Percentiles rank a stretch among this genome's conserved stretches.
Conservation (phyloP, 2,888 invertebrate species). For the Drosophila meridiana region DNA sequence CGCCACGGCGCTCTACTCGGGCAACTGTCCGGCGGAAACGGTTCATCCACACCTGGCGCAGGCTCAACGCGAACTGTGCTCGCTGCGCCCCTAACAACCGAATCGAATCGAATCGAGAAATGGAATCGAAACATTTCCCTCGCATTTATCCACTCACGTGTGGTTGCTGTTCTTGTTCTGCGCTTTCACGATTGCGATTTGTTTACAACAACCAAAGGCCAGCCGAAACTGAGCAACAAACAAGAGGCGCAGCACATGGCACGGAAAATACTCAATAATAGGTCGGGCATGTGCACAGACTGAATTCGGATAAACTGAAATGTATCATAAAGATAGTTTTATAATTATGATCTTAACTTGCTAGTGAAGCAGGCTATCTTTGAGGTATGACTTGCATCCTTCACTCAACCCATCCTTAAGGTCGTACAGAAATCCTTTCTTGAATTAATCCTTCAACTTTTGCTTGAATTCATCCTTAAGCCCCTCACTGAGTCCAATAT, state of each 20-base stretch:
- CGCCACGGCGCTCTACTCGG: not conserved
- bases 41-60: slow-evolving; percentile 57
- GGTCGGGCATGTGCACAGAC: not conserved
- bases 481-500: no score
- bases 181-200: slow-evolving; percentile 37
- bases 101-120: slow-evolving; percentile 24
- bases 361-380: no score
- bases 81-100: not conserved
- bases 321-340: no score
- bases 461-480: no score
- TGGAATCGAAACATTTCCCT: slow-evolving; percentile 32
- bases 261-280: slow-evolving; percentile 17
- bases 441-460: no score
- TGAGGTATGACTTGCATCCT: no score
- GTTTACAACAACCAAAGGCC: slow-evolving; percentile 60
- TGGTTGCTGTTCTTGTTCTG: slow-evolving; percentile 10
- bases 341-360: no score
- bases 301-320: no score
- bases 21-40: slow-evolving; percentile 6
- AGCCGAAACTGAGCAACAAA: slow-evolving; percentile 18
- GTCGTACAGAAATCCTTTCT: no score
- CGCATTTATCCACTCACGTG: slow-evolving; percentile 23
- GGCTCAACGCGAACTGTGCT: slow-evolving; percentile 47
- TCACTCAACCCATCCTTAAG: no score
- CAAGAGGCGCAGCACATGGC: not conserved